Evolutionary conservation across 2,888 invertebrate genomes (phyloP).

Genomic region (Scotopteryx bipunctaria): DNA sequence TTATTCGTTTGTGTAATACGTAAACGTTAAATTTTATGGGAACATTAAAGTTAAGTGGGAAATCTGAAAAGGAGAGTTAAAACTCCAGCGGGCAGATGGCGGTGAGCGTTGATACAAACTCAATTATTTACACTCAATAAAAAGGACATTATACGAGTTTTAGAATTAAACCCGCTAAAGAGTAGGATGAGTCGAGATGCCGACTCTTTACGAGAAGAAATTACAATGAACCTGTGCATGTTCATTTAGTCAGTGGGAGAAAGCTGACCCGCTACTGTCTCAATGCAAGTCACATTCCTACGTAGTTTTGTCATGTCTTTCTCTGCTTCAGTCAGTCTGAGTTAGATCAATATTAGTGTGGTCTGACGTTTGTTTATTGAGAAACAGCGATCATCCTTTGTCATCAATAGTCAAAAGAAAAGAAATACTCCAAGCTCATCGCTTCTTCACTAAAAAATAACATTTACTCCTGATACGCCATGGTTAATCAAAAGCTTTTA

Average conservation of each 20-base stretch:
- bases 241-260: background rate
- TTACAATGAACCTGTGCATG: constrained; percentile 34
- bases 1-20: constrained; percentile 44
- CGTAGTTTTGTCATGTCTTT: too few species aligned
- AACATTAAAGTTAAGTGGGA: constrained; percentile 81
- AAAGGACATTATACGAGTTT: constrained; percentile 80
- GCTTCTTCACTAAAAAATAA: constrained; percentile 35
- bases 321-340: too few species aligned
- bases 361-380: too few species aligned
- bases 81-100: constrained; percentile 72
- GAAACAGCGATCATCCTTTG: too few species aligned
- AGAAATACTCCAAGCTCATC: constrained; percentile 3
- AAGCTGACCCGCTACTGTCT: constrained; percentile 1
- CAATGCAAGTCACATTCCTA: too few species aligned
- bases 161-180: constrained; percentile 74
- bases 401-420: background rate
- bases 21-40: constrained; percentile 75
- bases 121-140: constrained; percentile 84
- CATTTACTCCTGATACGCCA: constrained; percentile 56
- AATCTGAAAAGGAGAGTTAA: constrained; percentile 80
- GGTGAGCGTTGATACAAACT: constrained; percentile 77
- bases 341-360: too few species aligned
- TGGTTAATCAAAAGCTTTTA: constrained; percentile 67
- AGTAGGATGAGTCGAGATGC: constrained; percentile 47
- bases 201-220: constrained; percentile 58